Base-by-base conservation (phyloP, 2,113 vertebrate species). In the Sebastes fasciatus region DNA sequence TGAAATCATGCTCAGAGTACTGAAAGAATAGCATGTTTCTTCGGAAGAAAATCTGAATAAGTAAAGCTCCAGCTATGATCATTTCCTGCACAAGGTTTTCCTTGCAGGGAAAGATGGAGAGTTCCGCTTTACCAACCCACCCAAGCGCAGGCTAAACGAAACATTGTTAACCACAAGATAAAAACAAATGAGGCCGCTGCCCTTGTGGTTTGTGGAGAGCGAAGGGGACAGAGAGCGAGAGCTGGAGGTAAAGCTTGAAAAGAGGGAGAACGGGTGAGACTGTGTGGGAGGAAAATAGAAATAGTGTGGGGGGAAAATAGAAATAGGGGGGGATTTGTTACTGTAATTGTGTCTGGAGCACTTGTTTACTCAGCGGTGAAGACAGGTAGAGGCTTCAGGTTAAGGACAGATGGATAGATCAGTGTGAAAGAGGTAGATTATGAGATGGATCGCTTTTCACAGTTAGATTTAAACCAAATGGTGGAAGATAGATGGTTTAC, bases 101-200 rank as follows among this genome's bases (percentile, higher is more conserved):
- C 26, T 12, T 13, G 21, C 51, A 70, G 48, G 11, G 48, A 52
- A 51, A 51, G 14, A 68, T 51, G 64, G 43, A 66, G 64, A 2
- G 54, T 52, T 49, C 66, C 3, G 51, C 55, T 89, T 86, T 69
- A 52, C 42, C 67, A 77, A n/a, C 23, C 72, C 57, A 73, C 63
- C 54, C 68, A 51, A 70, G 68, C 76, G 62, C 13, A 71, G 64
- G 61, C 61, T 71, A 74, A 89, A 89, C 83, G 63, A 87, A 89
- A 88, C 16, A 45, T 63, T 21, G 64, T 88, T 88, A 88, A 65
- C 69, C 34, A 60, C 79, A 52, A 88, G 87, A 92, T 83, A 83
- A 89, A 91, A 89, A 90, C 79, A 91, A 91, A 92, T 84, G 80
- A 89, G 85, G 65, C 74, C 80, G 42, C 70, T 16, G 13, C 66